phyloP scores from a whole-genome alignment of 1,140 invertebrate species.

The Diachasma alloeum region DNA sequence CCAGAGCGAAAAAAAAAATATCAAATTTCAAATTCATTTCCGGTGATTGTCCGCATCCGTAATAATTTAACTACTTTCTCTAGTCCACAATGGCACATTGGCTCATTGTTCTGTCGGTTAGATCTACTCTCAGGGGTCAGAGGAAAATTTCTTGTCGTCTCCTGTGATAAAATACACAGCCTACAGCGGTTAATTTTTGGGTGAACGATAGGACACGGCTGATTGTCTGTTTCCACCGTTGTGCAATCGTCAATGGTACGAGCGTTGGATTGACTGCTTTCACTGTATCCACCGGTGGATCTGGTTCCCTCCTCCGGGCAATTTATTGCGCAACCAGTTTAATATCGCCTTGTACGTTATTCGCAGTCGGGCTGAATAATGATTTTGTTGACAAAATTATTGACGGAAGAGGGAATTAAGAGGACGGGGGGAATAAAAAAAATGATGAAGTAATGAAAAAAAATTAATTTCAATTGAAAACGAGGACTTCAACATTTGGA shows the following conservation, averaged over 20 bases:
- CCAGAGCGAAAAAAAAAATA: background rate
- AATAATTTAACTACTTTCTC: background rate
- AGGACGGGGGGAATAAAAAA: too few relatives aligned
- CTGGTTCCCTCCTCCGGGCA: slow-evolving; percentile 44
- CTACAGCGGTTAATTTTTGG: background rate
- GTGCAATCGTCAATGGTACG: slow-evolving; percentile 28
- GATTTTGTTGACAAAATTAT: background rate
- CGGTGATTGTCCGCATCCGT: background rate
- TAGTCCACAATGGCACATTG: background rate
- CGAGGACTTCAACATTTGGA: too few relatives aligned
- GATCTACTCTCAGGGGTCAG: background rate
- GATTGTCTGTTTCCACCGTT: slow-evolving; percentile 22
- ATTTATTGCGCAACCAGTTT: slow-evolving; percentile 45
- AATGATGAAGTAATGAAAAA: too few relatives aligned
- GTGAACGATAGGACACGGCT: background rate
- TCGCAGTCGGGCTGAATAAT: background rate
- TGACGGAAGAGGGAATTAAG: too few relatives aligned
- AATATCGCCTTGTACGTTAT: slow-evolving; percentile 1
- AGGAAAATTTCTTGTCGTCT: background rate
- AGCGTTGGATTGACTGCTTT: slow-evolving; percentile 48
- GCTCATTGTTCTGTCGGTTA: background rate
- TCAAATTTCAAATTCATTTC: background rate
- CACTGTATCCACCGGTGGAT: slow-evolving; percentile 49
- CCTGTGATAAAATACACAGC: background rate
- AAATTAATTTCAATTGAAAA: too few relatives aligned